Evolutionary conservation across 2,888 invertebrate species (phyloP), one percentile per base, ranked within the genome.

Genomic region (Drosophila siamana): DNA sequence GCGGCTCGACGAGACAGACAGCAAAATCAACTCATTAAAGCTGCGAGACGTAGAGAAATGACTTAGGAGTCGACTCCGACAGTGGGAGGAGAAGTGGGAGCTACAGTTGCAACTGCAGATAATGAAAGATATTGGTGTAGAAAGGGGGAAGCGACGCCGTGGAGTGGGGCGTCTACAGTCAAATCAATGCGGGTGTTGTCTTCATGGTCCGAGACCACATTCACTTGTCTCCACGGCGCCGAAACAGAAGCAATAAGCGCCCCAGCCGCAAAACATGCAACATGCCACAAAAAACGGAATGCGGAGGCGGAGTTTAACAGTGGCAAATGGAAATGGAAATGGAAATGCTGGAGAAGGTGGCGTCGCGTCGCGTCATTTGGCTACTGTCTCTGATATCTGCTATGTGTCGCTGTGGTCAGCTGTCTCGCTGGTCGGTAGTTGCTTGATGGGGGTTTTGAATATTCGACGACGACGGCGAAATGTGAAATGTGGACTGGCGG

Each of bases 101-200:
- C 19, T 15, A 8, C 52, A 38, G 26, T 41, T 57, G 30, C 13
- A 11, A 28, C 2, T 15, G n/a, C 13, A 47, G 44, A 43, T 41
- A 30, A 5, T 24, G 19, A 30, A 52, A 13, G 22, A 30, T 36
- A 13, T 22, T 11, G 30, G 28, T 1, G 13, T 30, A 28, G 13
- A 9, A 9, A 24, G 55, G 13, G 61, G 22, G 44, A 36, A 43
- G 9, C 9, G 16, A 11, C 9, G 22, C 6, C 5, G 11, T 16
- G 5, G 11, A 19, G 9, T n/a, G 19, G 19, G 41, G 41, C 9
- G 16, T 11, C 40, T 50, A 30, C 33, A 77, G 62, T 57, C 69
- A 86, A 86, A 86, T 86, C 84, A 81, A 84, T 82, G 81, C 87
- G 85, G 87, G 81, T 82, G 81, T 86, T 71, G 80, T 70, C 74